phyloP scores from a whole-genome alignment of 2,113 vertebrate species.

The Petrocephalus microphthalmus region DNA sequence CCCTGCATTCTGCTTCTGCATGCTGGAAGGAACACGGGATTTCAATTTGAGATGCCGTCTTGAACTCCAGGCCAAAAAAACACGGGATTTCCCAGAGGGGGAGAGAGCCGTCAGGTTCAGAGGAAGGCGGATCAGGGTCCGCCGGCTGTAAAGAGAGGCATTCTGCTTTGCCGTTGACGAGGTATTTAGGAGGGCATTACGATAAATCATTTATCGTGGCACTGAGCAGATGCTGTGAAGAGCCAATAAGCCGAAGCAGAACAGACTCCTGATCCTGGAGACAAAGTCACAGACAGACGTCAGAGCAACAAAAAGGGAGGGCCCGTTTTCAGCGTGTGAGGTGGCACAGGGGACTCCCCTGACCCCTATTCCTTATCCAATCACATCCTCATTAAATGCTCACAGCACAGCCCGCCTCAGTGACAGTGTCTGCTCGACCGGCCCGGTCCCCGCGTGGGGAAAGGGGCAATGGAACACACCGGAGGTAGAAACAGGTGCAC shows the following conservation, averaged over 20 bases:
- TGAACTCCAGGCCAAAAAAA: neutral
- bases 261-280: neutral
- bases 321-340: neutral
- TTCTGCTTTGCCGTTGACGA: neutral
- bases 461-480: neutral
- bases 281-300: neutral
- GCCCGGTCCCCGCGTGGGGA: neutral
- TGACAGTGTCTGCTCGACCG: neutral
- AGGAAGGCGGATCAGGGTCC: neutral
- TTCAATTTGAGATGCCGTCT: neutral
- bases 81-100: constrained; percentile 7
- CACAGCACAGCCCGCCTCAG: neutral
- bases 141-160: neutral
- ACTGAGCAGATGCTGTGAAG: neutral
- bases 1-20: neutral
- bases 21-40: neutral
- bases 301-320: neutral
- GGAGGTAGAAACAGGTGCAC: neutral
- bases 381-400: neutral
- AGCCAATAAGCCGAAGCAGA: neutral
- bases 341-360: neutral
- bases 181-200: neutral
- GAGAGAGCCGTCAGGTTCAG: neutral
- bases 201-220: neutral
- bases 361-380: neutral